Percentiles rank a stretch among this genome's conserved stretches.
Evolutionary conservation across 2,888 invertebrate genomes (phyloP).

Genomic region (Belgica antarctica): DNA sequence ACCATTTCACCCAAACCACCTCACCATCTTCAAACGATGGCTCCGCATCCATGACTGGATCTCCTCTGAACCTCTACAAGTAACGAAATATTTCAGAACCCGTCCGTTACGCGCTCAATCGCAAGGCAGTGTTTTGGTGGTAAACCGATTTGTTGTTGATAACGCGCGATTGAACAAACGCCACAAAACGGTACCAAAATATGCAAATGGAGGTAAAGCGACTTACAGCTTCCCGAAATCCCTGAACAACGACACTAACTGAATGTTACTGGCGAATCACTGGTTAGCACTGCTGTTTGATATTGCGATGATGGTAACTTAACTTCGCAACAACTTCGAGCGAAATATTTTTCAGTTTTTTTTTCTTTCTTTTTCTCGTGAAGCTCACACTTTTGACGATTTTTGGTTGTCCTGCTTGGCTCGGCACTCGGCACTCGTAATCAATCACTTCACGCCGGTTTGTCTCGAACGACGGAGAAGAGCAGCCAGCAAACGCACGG

Average conservation of each 20-base stretch:
- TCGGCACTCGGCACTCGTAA: neutral
- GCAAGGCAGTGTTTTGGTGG: neutral
- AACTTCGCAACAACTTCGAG: neutral
- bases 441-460: too few species aligned
- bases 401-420: too few species aligned
- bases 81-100: constrained; percentile 5
- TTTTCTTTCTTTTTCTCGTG: neutral
- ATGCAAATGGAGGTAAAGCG: constrained; percentile 29
- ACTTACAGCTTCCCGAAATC: constrained; percentile 3
- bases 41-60: constrained; percentile 31
- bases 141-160: neutral
- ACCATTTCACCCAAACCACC: constrained; percentile 82
- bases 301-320: neutral
- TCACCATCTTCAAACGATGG: constrained; percentile 67
- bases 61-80: neutral
- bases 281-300: neutral
- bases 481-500: too few species aligned
- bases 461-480: too few species aligned
- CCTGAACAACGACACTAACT: neutral
- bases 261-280: neutral
- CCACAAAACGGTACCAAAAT: neutral
- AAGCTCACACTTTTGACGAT: neutral
- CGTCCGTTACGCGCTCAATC: neutral
- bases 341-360: constrained; percentile 5
- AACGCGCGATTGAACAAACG: neutral